A percentile compares a stretch with the other conserved stretches of the same genome.
Conservation (phyloP, 1,140 invertebrate genomes). For the Scaptomyza pallida region DNA sequence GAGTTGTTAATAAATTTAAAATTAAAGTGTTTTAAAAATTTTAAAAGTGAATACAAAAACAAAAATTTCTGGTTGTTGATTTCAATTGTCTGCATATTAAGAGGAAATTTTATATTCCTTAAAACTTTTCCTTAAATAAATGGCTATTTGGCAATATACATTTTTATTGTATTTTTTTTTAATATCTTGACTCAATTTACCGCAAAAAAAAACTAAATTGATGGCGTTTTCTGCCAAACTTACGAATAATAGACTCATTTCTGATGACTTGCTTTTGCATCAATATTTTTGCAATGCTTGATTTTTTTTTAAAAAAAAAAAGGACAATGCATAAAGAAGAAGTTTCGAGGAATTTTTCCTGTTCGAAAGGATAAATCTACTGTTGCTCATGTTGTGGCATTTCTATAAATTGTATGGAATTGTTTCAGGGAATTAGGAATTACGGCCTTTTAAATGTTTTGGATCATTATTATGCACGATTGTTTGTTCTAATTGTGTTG, state of each 20-base stretch:
- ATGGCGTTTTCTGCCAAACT: not conserved
- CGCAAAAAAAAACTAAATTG: not conserved
- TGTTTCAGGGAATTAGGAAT: conserved; percentile 59
- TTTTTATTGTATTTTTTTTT: too few relatives aligned
- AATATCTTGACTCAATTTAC: not conserved
- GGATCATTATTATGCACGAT: conserved; percentile 71
- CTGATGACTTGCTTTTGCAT: conserved; percentile 21
- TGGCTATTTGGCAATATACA: too few relatives aligned
- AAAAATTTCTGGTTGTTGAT: too few relatives aligned
- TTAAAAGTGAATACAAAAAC: too few relatives aligned
- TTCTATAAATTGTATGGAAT: conserved; percentile 27
- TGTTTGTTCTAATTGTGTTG: conserved; percentile 70
- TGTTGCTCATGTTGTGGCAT: conserved; percentile 14
- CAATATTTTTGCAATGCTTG: not conserved
- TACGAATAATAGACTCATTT: not conserved
- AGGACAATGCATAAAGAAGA: conserved; percentile 7
- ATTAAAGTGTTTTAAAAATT: too few relatives aligned
- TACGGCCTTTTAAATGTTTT: conserved; percentile 39
- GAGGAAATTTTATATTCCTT: too few relatives aligned
- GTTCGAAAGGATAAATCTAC: conserved; percentile 12
- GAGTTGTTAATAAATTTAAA: too few relatives aligned
- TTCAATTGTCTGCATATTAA: too few relatives aligned
- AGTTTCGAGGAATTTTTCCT: conserved; percentile 11
- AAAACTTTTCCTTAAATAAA: too few relatives aligned
- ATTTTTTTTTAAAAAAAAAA: not conserved